Conservation (phyloP, 2,113 vertebrate genomes). For the Cinclus mexicanus region DNA sequence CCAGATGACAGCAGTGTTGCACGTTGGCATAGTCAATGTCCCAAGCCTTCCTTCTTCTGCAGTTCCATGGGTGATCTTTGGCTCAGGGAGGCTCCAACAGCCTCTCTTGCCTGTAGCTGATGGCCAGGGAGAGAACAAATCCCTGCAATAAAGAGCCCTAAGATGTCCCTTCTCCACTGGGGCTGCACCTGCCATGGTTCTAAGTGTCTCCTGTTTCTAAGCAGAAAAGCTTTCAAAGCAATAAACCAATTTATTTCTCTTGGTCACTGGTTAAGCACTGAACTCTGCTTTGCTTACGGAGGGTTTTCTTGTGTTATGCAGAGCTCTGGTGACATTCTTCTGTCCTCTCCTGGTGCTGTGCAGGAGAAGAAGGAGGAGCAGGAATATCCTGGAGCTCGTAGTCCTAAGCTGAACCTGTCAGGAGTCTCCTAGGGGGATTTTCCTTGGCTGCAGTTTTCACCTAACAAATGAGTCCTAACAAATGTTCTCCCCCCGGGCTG, state of each 20-base stretch:
- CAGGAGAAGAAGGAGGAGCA: background rate
- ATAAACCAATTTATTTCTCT: background rate
- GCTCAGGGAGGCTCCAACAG: background rate
- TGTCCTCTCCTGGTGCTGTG: background rate
- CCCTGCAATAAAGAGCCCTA: background rate
- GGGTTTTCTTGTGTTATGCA: background rate
- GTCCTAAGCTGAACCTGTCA: background rate
- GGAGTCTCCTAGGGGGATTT: background rate
- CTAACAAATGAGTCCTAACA: background rate
- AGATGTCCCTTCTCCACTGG: background rate
- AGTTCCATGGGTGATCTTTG: background rate
- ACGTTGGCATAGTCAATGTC: background rate
- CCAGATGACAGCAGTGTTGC: background rate
- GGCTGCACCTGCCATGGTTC: background rate
- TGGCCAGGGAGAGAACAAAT: background rate
- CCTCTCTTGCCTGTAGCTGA: background rate
- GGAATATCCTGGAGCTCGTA: background rate
- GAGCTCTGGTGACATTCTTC: background rate
- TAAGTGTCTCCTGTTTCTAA: background rate
- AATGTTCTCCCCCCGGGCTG: background rate
- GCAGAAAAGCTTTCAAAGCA: background rate
- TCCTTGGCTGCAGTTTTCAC: constrained; percentile 31
- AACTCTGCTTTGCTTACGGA: background rate
- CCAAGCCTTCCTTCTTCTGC: background rate
- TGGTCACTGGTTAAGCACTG: background rate